phyloP scores from a whole-genome alignment of 2,797 vertebrate genomes.

The Sandelia bainsii region DNA sequence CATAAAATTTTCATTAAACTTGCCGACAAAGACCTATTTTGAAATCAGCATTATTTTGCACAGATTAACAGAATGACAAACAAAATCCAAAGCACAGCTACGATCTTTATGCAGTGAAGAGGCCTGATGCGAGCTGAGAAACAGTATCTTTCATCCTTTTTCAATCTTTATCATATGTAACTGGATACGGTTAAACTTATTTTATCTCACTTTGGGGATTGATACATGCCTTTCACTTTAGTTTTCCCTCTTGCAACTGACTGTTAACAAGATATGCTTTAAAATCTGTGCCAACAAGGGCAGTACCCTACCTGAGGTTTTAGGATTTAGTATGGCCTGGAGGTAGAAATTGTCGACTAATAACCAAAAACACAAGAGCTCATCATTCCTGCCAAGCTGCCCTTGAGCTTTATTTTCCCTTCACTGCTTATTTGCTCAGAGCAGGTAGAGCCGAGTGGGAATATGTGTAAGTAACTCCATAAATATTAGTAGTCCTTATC shows the following conservation, averaged over 20 bases:
- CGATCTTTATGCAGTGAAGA: conserved; percentile 2
- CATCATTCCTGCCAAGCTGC: conserved; percentile 7
- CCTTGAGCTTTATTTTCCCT: conserved; percentile 9
- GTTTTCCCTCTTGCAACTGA: conserved; percentile 10
- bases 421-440: conserved; percentile 16
- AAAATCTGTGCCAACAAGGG: conserved; percentile 39
- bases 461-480: conserved; percentile 42
- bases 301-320: not conserved
- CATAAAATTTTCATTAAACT: not conserved
- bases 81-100: not conserved
- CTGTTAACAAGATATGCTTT: conserved; percentile 27
- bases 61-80: not conserved
- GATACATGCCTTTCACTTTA: conserved; percentile 20
- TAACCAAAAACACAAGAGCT: conserved; percentile 23
- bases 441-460: conserved; percentile 16
- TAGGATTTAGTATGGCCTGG: conserved; percentile 18
- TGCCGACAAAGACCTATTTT: not conserved
- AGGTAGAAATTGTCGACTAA: conserved; percentile 21
- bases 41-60: not conserved
- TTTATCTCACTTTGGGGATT: too few relatives aligned
- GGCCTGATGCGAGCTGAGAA: not conserved
- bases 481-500: conserved; percentile 9
- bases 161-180: conserved; percentile 2
- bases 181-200: conserved; percentile 5
- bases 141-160: not conserved